Evolutionary conservation across 1,140 invertebrate genomes (phyloP).

Genomic region (Idris sp.): DNA sequence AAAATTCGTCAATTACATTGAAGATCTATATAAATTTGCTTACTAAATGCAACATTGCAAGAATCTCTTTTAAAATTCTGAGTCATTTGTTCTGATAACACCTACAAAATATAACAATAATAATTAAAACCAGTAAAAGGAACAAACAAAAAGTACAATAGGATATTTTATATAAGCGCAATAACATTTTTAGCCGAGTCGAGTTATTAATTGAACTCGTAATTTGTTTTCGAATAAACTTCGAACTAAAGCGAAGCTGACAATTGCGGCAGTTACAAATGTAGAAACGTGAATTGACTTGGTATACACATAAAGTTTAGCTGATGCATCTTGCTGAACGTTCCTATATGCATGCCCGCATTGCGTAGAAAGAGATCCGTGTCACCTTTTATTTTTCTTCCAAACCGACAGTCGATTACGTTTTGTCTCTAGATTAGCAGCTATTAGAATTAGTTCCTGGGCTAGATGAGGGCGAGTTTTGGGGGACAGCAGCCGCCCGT

Average conservation of each 20-base stretch:
- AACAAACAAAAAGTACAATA: no score
- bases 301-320: slow-evolving; percentile 11
- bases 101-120: no score
- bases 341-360: slow-evolving; percentile 45
- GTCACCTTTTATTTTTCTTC: slow-evolving; percentile 45
- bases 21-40: no score
- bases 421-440: slow-evolving; percentile 72
- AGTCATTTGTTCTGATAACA: no score
- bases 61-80: no score
- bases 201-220: no score
- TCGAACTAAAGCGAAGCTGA: slow-evolving; percentile 11
- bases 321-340: slow-evolving; percentile 19
- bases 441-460: slow-evolving; percentile 76
- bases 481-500: slow-evolving; percentile 77
- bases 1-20: no score
- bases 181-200: no score
- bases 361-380: slow-evolving; percentile 56
- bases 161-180: no score
- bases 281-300: slow-evolving; percentile 33
- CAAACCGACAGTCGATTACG: slow-evolving; percentile 68
- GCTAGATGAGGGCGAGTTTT: slow-evolving; percentile 79
- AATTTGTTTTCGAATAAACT: no score
- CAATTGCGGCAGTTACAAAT: slow-evolving; percentile 26
- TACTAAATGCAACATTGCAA: no score
- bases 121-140: no score